Conservation (phyloP, 53 echinoderm and acorn worm genomes). For the Henricia sp. region DNA sequence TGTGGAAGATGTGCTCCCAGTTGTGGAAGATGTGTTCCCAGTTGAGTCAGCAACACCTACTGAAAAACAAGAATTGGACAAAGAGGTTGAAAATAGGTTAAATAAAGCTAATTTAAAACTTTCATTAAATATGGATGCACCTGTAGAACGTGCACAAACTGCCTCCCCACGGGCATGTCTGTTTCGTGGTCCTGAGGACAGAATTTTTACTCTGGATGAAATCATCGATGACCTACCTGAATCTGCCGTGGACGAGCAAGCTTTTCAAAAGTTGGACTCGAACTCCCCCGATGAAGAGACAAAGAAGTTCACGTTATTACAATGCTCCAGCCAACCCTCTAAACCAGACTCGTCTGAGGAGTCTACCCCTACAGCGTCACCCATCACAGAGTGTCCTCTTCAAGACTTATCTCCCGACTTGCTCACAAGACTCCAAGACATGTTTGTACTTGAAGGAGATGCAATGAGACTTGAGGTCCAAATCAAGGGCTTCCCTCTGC, state of each 20-base stretch:
- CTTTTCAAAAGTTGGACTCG: not conserved
- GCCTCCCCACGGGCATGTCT: constrained; percentile 34
- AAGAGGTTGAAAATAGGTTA: not conserved
- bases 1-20: no score
- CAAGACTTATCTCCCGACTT: constrained; percentile 34
- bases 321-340: not conserved
- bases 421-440: constrained; percentile 40
- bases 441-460: constrained; percentile 55
- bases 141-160: not conserved
- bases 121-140: not conserved
- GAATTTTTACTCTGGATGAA: constrained; percentile 52
- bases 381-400: not conserved
- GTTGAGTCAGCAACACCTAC: constrained; percentile 29
- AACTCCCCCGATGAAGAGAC: constrained; percentile 21
- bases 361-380: not conserved
- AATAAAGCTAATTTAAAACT: not conserved
- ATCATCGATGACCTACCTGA: constrained; percentile 58
- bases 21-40: not conserved
- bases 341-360: not conserved
- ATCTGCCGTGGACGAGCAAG: constrained; percentile 45
- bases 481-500: constrained; percentile 50
- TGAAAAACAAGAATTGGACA: not conserved
- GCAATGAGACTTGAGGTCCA: constrained; percentile 58
- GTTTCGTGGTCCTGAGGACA: constrained; percentile 47
- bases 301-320: constrained; percentile 27